Evolutionary conservation across 2,113 vertebrate genomes (phyloP).

Genomic region (Cyrtonyx montezumae): DNA sequence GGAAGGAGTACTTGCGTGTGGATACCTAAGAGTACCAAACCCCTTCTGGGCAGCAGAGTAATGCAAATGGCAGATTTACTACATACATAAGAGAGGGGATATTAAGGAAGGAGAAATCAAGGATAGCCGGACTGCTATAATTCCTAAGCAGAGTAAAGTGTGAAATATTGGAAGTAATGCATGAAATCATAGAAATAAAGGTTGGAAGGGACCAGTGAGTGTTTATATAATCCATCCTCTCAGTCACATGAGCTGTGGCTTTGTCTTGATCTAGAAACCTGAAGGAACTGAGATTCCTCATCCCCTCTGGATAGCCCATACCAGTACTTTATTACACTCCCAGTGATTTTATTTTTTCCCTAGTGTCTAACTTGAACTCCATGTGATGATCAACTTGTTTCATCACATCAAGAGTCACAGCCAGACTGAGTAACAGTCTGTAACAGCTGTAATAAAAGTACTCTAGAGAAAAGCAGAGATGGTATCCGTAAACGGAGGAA

Average conservation of each 20-base stretch:
- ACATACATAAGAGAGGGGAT: neutral
- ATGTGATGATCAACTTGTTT: neutral
- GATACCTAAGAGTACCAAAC: neutral
- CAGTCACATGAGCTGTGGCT: neutral
- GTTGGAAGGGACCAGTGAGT: neutral
- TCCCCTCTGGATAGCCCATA: neutral
- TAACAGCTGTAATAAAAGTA: neutral
- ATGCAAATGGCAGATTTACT: neutral
- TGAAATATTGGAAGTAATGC: neutral
- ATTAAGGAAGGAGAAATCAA: neutral
- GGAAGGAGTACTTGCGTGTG: neutral
- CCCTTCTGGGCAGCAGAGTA: neutral
- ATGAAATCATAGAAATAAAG: neutral
- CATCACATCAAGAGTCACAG: neutral
- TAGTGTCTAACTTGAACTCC: neutral
- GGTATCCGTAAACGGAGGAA: neutral
- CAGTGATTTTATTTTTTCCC: neutral
- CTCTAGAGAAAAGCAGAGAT: neutral
- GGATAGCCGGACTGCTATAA: neutral
- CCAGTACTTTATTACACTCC: neutral
- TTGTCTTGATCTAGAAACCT: neutral
- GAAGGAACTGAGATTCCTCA: neutral
- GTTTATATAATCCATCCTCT: neutral
- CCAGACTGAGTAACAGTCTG: neutral
- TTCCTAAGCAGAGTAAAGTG: neutral